Conservation (phyloP, 2,888 invertebrate species). For the Acanthosepion lycidas region DNA sequence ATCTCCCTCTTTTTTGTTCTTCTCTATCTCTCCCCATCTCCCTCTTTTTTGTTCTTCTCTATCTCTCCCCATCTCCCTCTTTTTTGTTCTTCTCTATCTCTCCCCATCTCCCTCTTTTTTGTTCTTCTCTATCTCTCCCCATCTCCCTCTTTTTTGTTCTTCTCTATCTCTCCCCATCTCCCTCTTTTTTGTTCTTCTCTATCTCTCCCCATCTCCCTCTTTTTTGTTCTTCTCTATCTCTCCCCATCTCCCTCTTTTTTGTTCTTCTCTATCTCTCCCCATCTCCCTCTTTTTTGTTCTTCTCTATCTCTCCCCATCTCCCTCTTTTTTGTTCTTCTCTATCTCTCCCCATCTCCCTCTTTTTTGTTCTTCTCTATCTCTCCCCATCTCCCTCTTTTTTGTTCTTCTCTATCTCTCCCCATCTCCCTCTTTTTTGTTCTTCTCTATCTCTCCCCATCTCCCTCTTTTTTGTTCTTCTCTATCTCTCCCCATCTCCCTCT, state of each 20-base stretch:
- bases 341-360: background rate
- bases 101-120: too few relatives aligned
- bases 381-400: too few relatives aligned
- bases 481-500: background rate
- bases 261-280: too few relatives aligned
- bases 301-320: background rate
- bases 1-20: background rate
- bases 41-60: too few relatives aligned
- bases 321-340: background rate
- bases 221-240: too few relatives aligned
- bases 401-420: background rate
- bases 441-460: background rate
- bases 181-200: too few relatives aligned
- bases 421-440: background rate
- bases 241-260: too few relatives aligned
- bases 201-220: background rate
- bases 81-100: background rate
- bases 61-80: background rate
- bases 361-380: background rate
- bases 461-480: too few relatives aligned
- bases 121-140: too few relatives aligned
- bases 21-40: background rate
- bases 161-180: fast-evolving
- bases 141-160: too few relatives aligned
- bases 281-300: too few relatives aligned